Base-by-base conservation (phyloP, 2,113 vertebrate species). In the Festucalex cinctus region DNA sequence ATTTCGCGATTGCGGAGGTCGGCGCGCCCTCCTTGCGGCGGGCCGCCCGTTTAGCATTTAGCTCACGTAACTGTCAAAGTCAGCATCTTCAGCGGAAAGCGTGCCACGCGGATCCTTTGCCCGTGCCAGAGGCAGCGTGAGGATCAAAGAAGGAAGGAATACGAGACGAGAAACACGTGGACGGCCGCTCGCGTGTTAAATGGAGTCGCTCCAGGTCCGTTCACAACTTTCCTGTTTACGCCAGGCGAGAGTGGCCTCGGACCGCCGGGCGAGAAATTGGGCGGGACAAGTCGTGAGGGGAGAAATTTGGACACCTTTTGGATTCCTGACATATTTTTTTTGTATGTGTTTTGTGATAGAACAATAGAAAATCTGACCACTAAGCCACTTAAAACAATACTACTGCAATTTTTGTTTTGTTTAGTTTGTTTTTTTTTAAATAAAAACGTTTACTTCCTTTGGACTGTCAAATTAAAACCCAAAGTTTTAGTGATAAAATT, bases 161-260 rank as follows among this genome's bases (percentile, higher is more conserved):
- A 73, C 43, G 67, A 68, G 10, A 75, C 59, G 73, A 57, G 81
- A 87, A 87, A 88, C 78, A 83, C 70, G 54, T 70, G 48, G 37
- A 75, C 68, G 46, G 69, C 36, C 62, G 75, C 63, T 73, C 78
- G 72, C 75, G 71, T 78, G 63, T 75, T 26, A 53, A 84, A 76
- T 68, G 20, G 43, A 80, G 69, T 69, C 66, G 63, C 44, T 83
- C 36, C 54, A 65, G 64, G 67, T 63, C 74, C 56, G 69, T 85
- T 88, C 80, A 79, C 69, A 60, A 74, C 77, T 81, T 91, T 91
- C 81, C 87, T 90, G 86, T 90, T 90, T 90, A 87, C 66, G 74
- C 66, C 68, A 44, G 67, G 44, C 19, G 24, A 63, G 74, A 75
- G 86, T 81, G 78, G 76, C 80, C 71, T 81, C 3, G 65, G 77